phyloP scores from a whole-genome alignment of 2,888 invertebrate genomes.

The Lordiphosa andalusiaca region DNA sequence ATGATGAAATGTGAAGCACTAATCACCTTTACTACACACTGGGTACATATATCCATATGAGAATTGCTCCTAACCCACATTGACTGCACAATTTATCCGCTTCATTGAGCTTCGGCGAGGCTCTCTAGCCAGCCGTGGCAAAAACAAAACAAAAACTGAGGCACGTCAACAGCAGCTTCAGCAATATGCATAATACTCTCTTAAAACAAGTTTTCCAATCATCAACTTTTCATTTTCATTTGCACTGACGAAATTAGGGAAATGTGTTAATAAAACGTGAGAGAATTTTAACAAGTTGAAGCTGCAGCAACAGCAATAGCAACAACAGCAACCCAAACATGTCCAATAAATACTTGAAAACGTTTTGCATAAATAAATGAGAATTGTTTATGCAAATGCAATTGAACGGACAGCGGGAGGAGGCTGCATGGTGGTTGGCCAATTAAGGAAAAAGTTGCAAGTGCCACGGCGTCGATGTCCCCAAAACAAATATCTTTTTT shows the following conservation, averaged over 20 bases:
- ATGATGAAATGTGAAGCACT: constrained; percentile 8
- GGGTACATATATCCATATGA: constrained; percentile 4
- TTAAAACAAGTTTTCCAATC: constrained; percentile 49
- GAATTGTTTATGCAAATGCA: constrained; percentile 18
- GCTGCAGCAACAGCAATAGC: constrained; percentile 5
- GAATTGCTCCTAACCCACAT: constrained; percentile 3
- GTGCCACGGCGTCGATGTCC: constrained; percentile 52
- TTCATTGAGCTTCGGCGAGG: constrained; percentile 34
- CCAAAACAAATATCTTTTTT: constrained; percentile 35
- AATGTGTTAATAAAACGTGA: constrained; percentile 71
- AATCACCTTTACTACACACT: constrained; percentile 4
- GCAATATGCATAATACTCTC: constrained; percentile 24
- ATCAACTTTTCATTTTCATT: constrained; percentile 55
- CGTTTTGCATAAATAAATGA: constrained; percentile 56
- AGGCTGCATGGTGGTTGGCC: constrained; percentile 26
- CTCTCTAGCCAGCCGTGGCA: constrained; percentile 20
- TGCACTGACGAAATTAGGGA: constrained; percentile 44
- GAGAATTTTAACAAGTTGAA: constrained; percentile 22
- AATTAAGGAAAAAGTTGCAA: constrained; percentile 54
- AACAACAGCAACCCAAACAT: constrained; percentile 6
- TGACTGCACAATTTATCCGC: constrained; percentile 41
- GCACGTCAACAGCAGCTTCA: constrained; percentile 12
- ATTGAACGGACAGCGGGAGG: neutral
- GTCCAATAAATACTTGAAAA: constrained; percentile 36
- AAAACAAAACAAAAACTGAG: constrained; percentile 15